Conservation (phyloP, 2,797 vertebrate genomes). For the Mycteria americana region DNA sequence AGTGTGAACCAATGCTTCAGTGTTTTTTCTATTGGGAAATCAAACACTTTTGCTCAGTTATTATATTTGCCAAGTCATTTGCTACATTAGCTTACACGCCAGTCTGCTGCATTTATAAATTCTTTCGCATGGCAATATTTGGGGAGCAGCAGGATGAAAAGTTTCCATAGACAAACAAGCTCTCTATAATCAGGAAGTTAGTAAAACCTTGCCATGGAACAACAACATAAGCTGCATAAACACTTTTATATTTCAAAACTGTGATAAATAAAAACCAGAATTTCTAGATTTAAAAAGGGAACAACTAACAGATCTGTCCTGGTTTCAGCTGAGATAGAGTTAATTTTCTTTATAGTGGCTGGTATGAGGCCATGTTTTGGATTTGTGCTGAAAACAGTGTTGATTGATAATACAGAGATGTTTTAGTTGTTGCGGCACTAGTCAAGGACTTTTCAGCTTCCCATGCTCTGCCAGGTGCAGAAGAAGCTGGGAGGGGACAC, state of each 20-base stretch:
- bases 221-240: background rate
- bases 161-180: background rate
- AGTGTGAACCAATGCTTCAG: background rate
- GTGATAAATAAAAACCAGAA: background rate
- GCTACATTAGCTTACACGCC: background rate
- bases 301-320: background rate
- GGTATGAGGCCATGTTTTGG: too few species aligned
- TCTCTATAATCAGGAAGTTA: background rate
- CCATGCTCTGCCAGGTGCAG: too few species aligned
- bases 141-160: background rate
- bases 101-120: background rate
- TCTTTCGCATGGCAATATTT: background rate
- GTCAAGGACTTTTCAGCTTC: too few species aligned
- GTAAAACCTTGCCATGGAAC: background rate
- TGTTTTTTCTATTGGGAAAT: background rate
- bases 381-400: too few species aligned
- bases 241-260: background rate
- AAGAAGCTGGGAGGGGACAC: too few species aligned
- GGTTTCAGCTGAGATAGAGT: too few species aligned
- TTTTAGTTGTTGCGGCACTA: too few species aligned
- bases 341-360: too few species aligned
- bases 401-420: too few species aligned
- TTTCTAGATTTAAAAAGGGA: background rate
- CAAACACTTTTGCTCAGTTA: background rate
- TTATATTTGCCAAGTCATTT: background rate